Evolutionary conservation across 2,797 vertebrate genomes (phyloP).

Genomic region (Eutrigla gurnardus): DNA sequence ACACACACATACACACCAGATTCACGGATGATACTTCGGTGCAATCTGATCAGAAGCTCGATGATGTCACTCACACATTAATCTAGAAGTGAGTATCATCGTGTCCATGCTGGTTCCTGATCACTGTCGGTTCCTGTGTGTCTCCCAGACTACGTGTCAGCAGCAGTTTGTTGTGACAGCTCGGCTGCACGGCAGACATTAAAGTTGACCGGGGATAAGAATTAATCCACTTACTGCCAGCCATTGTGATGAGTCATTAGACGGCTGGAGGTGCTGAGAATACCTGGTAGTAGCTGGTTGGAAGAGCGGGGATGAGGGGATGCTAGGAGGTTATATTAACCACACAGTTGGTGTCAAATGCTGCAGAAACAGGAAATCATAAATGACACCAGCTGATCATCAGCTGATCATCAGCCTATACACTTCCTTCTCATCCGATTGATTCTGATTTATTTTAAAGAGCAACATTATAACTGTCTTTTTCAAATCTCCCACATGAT

Average conservation of each 20-base stretch:
- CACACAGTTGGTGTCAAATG: neutral
- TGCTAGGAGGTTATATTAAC: neutral
- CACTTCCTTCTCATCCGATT: neutral
- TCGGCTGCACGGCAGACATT: slow-evolving; percentile 47
- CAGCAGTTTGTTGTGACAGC: slow-evolving; percentile 29
- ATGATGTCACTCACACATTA: neutral
- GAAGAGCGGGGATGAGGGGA: slow-evolving; percentile 6
- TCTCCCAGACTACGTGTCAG: too few species aligned
- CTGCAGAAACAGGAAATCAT: neutral
- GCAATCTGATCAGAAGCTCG: neutral
- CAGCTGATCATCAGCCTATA: neutral
- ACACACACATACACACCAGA: neutral
- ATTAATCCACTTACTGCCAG: slow-evolving; percentile 64
- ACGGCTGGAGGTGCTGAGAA: slow-evolving; percentile 42
- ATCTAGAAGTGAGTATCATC: neutral
- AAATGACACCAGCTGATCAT: neutral
- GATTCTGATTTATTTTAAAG: neutral
- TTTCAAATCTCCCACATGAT: neutral
- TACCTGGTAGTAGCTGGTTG: slow-evolving; percentile 6
- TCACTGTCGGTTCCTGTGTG: too few species aligned
- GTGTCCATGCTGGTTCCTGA: too few species aligned
- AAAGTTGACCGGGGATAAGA: slow-evolving; percentile 61
- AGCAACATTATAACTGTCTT: neutral
- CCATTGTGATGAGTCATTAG: slow-evolving; percentile 44
- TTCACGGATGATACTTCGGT: neutral